A percentile compares a stretch with the other conserved stretches of the same genome.
These are phyloP conservation scores for Drosophila sp. DNA, from an alignment of 1,140 invertebrate species.

Conservation along the genomic window DNA sequence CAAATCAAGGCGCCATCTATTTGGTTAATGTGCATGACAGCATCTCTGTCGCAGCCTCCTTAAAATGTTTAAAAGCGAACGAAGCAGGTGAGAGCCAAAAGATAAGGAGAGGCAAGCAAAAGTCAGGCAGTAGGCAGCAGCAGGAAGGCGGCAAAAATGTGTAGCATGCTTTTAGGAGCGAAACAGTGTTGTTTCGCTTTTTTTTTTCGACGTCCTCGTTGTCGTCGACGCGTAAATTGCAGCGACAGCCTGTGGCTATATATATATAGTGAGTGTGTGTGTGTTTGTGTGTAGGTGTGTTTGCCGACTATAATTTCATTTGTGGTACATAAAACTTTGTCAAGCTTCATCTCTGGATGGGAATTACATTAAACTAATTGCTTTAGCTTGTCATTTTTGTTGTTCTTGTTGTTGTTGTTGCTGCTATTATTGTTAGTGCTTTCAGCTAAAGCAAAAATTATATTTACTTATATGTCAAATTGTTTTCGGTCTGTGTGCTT, in stretches of 20 bases:
- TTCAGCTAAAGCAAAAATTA: conserved; percentile 71
- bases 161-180: conserved; percentile 73
- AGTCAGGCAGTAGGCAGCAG: not conserved
- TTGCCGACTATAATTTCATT: conserved; percentile 75
- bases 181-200: conserved; percentile 30
- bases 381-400: conserved; percentile 78
- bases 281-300: conserved; percentile 30
- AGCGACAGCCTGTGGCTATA: conserved; percentile 65
- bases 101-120: conserved; percentile 47
- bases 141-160: conserved; percentile 40
- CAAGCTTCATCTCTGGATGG: conserved; percentile 65
- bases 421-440: conserved; percentile 75
- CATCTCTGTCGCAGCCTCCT: conserved; percentile 39
- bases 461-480: conserved; percentile 69
- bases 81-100: conserved; percentile 60
- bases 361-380: conserved; percentile 81
- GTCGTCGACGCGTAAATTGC: conserved; percentile 69
- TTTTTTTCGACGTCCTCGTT: conserved; percentile 17
- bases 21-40: conserved; percentile 80
- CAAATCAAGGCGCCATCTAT: conserved; percentile 81
- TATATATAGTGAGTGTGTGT: conserved; percentile 9
- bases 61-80: conserved; percentile 66
- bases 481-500: not conserved
- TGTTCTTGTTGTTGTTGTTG: conserved; percentile 41
- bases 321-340: conserved; percentile 79